Evolutionary conservation across 2,113 vertebrate species (phyloP).

Genomic region (Crotalus viridis): DNA sequence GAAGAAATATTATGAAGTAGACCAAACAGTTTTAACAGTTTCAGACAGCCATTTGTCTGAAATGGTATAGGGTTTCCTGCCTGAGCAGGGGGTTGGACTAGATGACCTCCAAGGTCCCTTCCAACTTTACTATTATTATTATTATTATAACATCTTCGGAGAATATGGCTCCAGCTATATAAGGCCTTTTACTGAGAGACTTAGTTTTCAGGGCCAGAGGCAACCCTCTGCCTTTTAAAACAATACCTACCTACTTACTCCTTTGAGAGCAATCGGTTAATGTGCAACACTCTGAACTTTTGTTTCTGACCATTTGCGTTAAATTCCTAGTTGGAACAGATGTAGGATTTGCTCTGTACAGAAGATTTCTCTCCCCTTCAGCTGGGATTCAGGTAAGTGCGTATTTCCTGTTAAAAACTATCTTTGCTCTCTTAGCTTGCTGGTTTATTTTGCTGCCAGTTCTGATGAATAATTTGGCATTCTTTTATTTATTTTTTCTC

Average conservation of each 20-base stretch:
- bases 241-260: not conserved
- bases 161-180: not conserved
- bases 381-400: slow-evolving; percentile 61
- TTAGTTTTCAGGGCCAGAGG: not conserved
- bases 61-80: no score
- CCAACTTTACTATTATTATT: no score
- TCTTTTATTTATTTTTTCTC: not conserved
- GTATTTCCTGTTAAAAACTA: not conserved
- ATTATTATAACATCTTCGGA: not conserved
- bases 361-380: slow-evolving; percentile 76
- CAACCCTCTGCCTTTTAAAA: not conserved
- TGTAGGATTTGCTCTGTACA: slow-evolving; percentile 87
- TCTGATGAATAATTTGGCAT: not conserved
- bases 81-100: no score
- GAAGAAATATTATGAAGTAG: not conserved
- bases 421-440: not conserved
- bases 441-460: not conserved
- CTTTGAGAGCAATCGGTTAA: not conserved
- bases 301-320: slow-evolving; percentile 33
- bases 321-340: slow-evolving; percentile 76
- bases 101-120: no score
- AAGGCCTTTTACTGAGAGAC: not conserved
- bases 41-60: no score
- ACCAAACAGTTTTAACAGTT: not conserved
- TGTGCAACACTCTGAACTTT: no score